Base-by-base conservation (phyloP, 2,797 vertebrate species). In the Rallus crepitans region DNA sequence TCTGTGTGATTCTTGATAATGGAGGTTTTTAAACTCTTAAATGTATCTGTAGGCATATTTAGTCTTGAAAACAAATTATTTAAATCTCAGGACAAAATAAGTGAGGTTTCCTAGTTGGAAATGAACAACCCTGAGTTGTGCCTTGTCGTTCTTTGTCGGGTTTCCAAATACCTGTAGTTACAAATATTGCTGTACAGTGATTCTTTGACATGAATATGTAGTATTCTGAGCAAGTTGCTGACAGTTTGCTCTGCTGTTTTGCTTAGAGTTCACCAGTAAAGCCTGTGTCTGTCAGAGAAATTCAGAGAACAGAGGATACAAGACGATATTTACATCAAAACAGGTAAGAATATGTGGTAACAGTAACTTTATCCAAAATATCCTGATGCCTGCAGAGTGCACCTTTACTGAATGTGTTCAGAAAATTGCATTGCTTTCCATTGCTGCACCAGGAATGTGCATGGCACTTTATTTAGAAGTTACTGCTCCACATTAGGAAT, bases 181-280 rank as follows among this genome's bases (percentile, higher is more conserved):
- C 2, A 81, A 37, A 47, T 72, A 11, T 24, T 71, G 7, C 30
- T 63, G 14, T 72, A 8, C 48, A 64, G 71, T 56, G 16, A 35
- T 66, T 81, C 18, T 55, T 77, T 84, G 69, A 53, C n/a, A 21
- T 42, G n/a, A 35, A 61, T 18, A 8, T 45, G 35, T 6, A 35
- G 8, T 69, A 21, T 95, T 93, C 25, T 76, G 25, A 50, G 48
- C 65, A 66, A 45, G 30, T 81, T 93, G 24, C 56, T 94, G 65
- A 87, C 47, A 52, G 19, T 71, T 40, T 76, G 64, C 39, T 92
- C 17, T 83, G 31, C 42, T 92, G 18, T 82, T 96, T 96, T 89
- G 28, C 91, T 24, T 96, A 99, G 99, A 97, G 96, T 35, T 99
- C 99, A 28, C 98, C 98, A 4, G 95, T 98, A 37, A 99, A 99